Base-by-base conservation (phyloP, 1,140 invertebrate species). In the Amyelois transitella region DNA sequence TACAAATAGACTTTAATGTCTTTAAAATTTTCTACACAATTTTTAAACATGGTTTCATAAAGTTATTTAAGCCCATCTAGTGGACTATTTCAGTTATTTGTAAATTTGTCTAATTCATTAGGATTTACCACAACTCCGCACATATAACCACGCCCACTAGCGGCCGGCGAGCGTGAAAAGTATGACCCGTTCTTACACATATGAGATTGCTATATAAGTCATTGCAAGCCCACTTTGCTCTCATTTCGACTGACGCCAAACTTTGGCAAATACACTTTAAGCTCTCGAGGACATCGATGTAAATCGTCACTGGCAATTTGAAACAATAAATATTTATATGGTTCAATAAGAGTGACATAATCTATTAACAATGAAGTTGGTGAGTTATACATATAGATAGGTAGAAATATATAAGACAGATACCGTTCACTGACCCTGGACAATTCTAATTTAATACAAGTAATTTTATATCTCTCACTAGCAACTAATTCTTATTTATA, bases 171-270 rank as follows among this genome's bases (percentile, higher is more conserved):
- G 86, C 76, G 85, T 86, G 67, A 88, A 88, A 88, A 88, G 75
- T 81, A 64, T 82, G 79, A 87, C 81, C 78, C 71, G 82, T 78
- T 87, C 85, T 83, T 86, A 88, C 85, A 88, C 85, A 88, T 81
- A 86, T 88, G 85, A 80, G 69, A 75, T 82, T 63, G 69, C 74
- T 88, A 88, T 88, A 88, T 86, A 88, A 88, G 82, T 75, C 67
- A 83, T 81, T 74, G 78, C 81, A 56, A 72, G 64, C 75, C 63
- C 66, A 77, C 51, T 82, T 84, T 85, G 85, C 85, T 88, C 85
- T 88, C 82, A 88, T 88, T 88, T 88, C 81, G 73, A 77, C 75
- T 77, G 69, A 69, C 75, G 75, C 62, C 66, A 59, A 75, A 75
- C 58, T 81, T 84, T 81, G 75, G 77, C 73, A 79, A 78, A 84